phyloP scores from a whole-genome alignment of 1,140 invertebrate species.

The Oreohelix idahoensis region DNA sequence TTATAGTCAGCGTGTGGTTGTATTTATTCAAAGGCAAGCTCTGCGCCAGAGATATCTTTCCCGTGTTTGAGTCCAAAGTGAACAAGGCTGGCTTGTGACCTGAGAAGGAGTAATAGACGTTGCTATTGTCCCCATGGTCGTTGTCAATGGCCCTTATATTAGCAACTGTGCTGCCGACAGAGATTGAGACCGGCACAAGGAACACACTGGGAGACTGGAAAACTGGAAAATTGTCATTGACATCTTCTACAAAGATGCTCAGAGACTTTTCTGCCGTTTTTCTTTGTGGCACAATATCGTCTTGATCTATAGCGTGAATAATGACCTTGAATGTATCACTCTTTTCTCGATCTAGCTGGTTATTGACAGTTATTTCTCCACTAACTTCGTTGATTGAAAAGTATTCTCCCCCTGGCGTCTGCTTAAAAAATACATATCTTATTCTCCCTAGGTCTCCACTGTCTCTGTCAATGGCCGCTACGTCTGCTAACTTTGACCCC shows the following conservation, averaged over 20 bases:
- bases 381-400: conserved; percentile 90
- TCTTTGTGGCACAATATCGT: conserved; percentile 80
- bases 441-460: conserved; percentile 71
- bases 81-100: conserved; percentile 78
- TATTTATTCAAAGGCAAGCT: conserved; percentile 75
- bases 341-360: conserved; percentile 89
- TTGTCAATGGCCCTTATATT: conserved; percentile 77
- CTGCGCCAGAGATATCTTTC: conserved; percentile 65
- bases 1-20: conserved; percentile 82
- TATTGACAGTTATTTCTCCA: conserved; percentile 84
- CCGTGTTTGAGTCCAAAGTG: conserved; percentile 63
- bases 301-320: conserved; percentile 91
- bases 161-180: conserved; percentile 44
- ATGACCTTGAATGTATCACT: conserved; percentile 90
- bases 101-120: conserved; percentile 85
- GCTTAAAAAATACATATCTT: conserved; percentile 81
- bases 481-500: conserved; percentile 59
- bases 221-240: conserved; percentile 92
- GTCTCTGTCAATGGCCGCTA: conserved; percentile 77
- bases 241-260: conserved; percentile 79
- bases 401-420: conserved; percentile 80
- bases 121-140: conserved; percentile 60
- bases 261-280: conserved; percentile 89
- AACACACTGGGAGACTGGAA: conserved; percentile 89
- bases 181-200: conserved; percentile 55